These are phyloP conservation scores for Loris lydekkerianus DNA, from an alignment of 2,797 vertebrate genomes.

Conservation along the genomic window DNA sequence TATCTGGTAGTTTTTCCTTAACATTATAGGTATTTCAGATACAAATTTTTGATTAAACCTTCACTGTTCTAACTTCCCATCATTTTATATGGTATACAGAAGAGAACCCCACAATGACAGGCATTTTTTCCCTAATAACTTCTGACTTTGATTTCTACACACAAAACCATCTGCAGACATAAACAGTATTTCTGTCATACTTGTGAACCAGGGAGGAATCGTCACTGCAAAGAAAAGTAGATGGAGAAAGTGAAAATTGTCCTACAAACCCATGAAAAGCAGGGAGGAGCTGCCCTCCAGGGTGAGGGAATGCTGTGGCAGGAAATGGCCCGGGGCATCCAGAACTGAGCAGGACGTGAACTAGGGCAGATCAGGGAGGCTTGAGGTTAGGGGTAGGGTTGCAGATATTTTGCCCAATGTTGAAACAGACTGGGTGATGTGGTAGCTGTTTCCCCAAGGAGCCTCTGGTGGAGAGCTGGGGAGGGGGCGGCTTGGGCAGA, in stretches of 20 bases:
- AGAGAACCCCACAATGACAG: too few relatives aligned
- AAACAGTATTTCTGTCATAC: background rate
- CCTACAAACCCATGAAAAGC: background rate
- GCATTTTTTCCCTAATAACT: background rate
- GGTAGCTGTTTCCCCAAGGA: background rate
- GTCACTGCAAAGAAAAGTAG: background rate
- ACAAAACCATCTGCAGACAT: background rate
- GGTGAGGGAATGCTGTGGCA: rapidly evolving
- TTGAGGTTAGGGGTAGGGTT: background rate
- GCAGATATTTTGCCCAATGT: background rate
- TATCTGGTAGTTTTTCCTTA: background rate
- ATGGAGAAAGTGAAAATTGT: background rate
- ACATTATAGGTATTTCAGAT: background rate
- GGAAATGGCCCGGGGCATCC: background rate
- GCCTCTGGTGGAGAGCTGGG: background rate
- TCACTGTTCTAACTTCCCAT: background rate
- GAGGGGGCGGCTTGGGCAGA: too few relatives aligned
- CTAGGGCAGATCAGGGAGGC: background rate
- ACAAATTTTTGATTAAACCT: background rate
- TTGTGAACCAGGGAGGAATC: background rate
- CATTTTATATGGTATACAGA: background rate
- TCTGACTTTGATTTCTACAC: background rate
- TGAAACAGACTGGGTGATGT: background rate
- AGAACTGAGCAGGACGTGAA: background rate
- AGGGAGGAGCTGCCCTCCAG: background rate